Base-by-base conservation (phyloP, 2,113 vertebrate genomes). In the Eurystomus gularis region DNA sequence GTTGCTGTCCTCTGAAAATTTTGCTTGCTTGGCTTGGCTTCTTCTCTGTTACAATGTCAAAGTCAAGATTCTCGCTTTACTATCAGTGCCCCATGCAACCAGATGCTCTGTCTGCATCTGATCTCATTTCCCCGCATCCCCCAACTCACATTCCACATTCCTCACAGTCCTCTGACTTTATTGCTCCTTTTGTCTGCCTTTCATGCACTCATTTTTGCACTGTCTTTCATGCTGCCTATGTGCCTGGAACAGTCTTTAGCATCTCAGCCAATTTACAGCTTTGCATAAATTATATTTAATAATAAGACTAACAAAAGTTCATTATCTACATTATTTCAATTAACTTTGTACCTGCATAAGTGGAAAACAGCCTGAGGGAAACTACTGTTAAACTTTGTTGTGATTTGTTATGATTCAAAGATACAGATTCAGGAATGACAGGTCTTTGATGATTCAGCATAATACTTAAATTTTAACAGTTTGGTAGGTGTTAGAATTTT, bases 221-320 rank as follows among this genome's bases (percentile, higher is more conserved):
- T 97, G 96, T 96, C 96, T 97, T 97, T 97, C 94, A 97, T 94
- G 96, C 93, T 96, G 96, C 94, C 76, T 96, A 88, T 94, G 95
- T 97, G 92, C 96, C 96, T 96, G 94, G 96, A 96, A 97, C 96
- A 93, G 96, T 93, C 96, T 95, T 96, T 96, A 97, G 95, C 96
- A 96, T 96, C 90, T 83, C 92, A 86, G 96, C 96, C 94, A 96
- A 96, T 97, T 96, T 96, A 68, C 96, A 96, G 95, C 92, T 97
- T 97, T 97, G 96, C 95, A 96, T 97, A 97, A 97, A 96, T 97
- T 97, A 96, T 97, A 96, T 97, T 97, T 96, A 86, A 96, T 97
- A 96, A 96, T 96, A 96, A 94, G 95, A 95, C 95, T 97, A 96
- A 97, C 95, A 96, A 88, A 95, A 96, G 94, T 95, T 96, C 96